Percentiles rank a stretch among this genome's conserved stretches.
Evolutionary conservation across 2,888 invertebrate species (phyloP).

Genomic region (Watsonalla binaria): DNA sequence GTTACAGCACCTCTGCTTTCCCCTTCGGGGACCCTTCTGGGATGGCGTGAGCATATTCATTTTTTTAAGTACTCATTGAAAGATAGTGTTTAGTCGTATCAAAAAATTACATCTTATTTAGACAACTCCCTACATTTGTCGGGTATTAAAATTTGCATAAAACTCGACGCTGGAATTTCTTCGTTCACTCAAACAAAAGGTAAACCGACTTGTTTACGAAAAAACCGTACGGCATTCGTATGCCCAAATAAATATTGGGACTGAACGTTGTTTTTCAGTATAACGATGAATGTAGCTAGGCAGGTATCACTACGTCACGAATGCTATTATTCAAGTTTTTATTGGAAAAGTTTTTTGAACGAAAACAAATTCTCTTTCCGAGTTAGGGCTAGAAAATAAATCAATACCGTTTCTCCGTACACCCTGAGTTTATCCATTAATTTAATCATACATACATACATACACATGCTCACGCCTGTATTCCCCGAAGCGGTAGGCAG

Average conservation of each 20-base stretch:
- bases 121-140: neutral
- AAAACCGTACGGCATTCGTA: neutral
- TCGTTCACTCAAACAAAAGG: neutral
- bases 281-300: neutral
- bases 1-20: no score
- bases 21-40: no score
- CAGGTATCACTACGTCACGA: constrained; percentile 26
- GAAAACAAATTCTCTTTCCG: constrained; percentile 18
- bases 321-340: constrained; percentile 43
- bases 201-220: neutral
- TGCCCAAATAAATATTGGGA: neutral
- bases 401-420: constrained; percentile 1
- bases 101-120: neutral
- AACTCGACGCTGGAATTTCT: neutral
- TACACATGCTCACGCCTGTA: no score
- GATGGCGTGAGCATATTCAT: no score
- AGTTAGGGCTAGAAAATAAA: constrained; percentile 1
- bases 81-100: no score
- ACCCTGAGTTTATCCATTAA: neutral
- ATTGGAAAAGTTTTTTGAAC: constrained; percentile 49
- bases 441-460: no score
- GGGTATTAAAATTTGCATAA: no score
- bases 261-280: neutral
- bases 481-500: no score
- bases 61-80: no score